Conservation (phyloP, 2,888 invertebrate genomes). For the Euplagia quadripunctaria region DNA sequence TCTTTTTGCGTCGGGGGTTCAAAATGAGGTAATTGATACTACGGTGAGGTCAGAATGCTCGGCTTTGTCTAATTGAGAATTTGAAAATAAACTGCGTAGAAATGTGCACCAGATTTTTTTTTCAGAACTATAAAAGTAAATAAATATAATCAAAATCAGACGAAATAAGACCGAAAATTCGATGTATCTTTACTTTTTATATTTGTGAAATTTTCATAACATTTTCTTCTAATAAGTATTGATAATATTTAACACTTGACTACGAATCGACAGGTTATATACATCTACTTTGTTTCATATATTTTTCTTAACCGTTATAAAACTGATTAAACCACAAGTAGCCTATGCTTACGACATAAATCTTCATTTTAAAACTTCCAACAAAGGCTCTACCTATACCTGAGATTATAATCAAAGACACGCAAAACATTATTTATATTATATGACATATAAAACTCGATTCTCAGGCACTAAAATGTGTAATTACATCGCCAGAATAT, state of each 20-base stretch:
- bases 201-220: background rate
- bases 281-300: background rate
- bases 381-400: constrained; percentile 1
- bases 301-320: background rate
- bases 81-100: too few species aligned
- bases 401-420: constrained; percentile 3
- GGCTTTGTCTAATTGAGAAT: too few species aligned
- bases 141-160: background rate
- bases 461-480: constrained; percentile 10
- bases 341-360: background rate
- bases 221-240: background rate
- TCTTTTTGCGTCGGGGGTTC: too few species aligned
- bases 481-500: constrained; percentile 4
- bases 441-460: constrained; percentile 11
- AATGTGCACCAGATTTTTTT: too few species aligned
- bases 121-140: background rate
- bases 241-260: background rate
- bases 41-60: too few species aligned
- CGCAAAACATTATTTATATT: constrained; percentile 7
- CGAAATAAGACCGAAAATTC: background rate
- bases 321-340: background rate
- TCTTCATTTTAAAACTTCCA: constrained; percentile 5
- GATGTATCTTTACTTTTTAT: background rate
- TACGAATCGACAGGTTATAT: background rate
- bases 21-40: too few species aligned